Evolutionary conservation across 23 tunicate species (phyloP).

Genomic region (Clavelina lepadiformis): DNA sequence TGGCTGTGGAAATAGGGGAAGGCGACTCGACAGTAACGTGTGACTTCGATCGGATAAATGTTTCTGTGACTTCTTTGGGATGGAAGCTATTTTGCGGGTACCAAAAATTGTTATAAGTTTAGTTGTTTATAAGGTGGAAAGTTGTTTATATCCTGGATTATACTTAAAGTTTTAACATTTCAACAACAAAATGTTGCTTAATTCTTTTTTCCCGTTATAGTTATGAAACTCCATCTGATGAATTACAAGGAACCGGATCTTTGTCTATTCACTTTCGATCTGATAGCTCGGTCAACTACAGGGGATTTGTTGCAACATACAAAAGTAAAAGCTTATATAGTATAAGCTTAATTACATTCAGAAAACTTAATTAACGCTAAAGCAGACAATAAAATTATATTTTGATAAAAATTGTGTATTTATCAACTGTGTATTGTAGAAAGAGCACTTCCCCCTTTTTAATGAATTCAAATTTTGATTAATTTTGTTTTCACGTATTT

Average conservation of each 20-base stretch:
- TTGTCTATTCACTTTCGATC: conserved; percentile 38
- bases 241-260: conserved; percentile 59
- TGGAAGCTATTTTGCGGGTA: conserved; percentile 70
- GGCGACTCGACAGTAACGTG: conserved; percentile 67
- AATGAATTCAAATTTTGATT: not conserved
- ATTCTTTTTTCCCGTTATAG: conserved; percentile 6
- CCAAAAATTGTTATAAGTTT: no score
- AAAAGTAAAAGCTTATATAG: conserved; percentile 21
- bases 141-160: no score
- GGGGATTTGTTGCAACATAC: conserved; percentile 58
- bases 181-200: not conserved
- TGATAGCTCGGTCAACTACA: conserved; percentile 50
- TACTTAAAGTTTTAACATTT: no score
- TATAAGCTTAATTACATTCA: no score
- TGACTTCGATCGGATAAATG: conserved; percentile 70
- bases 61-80: conserved; percentile 53
- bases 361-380: no score
- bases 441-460: not conserved
- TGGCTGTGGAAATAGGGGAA: conserved; percentile 69
- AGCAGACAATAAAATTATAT: no score
- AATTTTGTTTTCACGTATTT: not conserved
- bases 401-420: not conserved
- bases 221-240: conserved; percentile 25
- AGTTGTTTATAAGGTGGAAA: no score
- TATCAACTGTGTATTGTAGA: not conserved